These are phyloP conservation scores for Empidonax traillii DNA, from an alignment of 2,113 vertebrate species.

Conservation along the genomic window DNA sequence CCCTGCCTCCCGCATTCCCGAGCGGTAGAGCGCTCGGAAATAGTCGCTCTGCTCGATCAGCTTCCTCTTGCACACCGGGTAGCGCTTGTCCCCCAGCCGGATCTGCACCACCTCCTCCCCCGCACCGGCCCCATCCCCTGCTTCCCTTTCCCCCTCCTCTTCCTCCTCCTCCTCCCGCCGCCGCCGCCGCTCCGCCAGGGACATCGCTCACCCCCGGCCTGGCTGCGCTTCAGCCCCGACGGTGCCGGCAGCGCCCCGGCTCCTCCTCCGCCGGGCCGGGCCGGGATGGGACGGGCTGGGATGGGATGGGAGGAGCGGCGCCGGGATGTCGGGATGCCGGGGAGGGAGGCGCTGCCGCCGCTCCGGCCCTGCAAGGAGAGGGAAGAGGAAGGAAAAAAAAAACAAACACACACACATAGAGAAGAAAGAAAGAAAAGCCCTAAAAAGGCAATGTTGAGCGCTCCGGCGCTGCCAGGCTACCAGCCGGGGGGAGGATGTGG, in stretches of 20 bases:
- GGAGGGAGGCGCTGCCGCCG: not conserved
- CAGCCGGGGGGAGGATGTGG: not conserved
- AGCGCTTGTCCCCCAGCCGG: constrained; percentile 85
- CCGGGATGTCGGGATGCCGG: not conserved
- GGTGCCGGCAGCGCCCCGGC: not conserved
- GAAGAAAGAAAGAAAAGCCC: not conserved
- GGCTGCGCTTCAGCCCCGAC: not conserved
- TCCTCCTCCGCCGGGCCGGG: not conserved
- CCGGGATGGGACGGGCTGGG: not conserved
- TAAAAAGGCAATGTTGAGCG: constrained; percentile 53
- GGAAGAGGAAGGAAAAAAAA: too few relatives aligned
- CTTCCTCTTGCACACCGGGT: constrained; percentile 88
- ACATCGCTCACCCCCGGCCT: not conserved
- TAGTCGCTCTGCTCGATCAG: constrained; percentile 95
- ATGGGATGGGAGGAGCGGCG: not conserved
- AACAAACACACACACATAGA: not conserved
- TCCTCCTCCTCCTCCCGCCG: not conserved
- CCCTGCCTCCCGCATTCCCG: constrained; percentile 90
- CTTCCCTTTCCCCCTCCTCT: not conserved
- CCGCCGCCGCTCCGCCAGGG: not conserved
- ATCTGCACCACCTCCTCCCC: constrained; percentile 86
- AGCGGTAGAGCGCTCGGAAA: constrained; percentile 93
- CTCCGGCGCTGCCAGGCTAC: not conserved
- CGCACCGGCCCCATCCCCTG: not conserved
- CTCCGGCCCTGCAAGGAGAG: not conserved